Conservation (phyloP, 2,888 invertebrate species). For the Caprella mutica region DNA sequence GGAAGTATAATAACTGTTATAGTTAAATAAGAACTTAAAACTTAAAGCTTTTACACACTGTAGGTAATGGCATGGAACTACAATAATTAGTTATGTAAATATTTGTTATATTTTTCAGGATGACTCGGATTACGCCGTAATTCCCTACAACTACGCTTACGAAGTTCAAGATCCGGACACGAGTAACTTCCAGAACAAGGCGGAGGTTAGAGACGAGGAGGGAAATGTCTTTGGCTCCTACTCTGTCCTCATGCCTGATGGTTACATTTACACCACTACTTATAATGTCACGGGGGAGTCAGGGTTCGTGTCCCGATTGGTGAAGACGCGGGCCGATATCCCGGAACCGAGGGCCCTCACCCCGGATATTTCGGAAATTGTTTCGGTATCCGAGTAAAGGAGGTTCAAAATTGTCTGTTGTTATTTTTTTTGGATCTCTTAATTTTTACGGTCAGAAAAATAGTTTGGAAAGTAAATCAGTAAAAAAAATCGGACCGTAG, state of each 20-base stretch:
- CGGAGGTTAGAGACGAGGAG: slow-evolving; percentile 17
- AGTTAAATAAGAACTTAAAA: no score
- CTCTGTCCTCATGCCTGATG: slow-evolving; percentile 30
- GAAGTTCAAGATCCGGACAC: slow-evolving; percentile 21
- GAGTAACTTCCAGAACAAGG: slow-evolving; percentile 27
- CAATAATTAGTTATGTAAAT: no score
- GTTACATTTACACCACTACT: slow-evolving; percentile 26
- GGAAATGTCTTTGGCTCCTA: slow-evolving; percentile 27
- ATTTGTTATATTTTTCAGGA: no score
- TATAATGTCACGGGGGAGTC: slow-evolving; percentile 24
- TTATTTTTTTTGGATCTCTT: neutral
- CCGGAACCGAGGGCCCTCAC: neutral
- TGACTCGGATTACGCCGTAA: slow-evolving; percentile 5
- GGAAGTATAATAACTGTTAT: no score
- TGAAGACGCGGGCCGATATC: slow-evolving; percentile 12
- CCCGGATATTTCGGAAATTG: neutral
- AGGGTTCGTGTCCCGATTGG: slow-evolving; percentile 16
- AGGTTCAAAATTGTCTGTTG: neutral
- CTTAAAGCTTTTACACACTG: no score
- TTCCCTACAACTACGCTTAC: slow-evolving; percentile 27
- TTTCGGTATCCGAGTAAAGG: neutral
- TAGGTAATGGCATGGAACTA: no score
- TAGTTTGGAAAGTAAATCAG: neutral
- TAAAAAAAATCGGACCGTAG: neutral
- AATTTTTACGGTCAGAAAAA: neutral